Evolutionary conservation across 2,888 invertebrate genomes (phyloP), one percentile per base, ranked within the genome.

Genomic region (Chirona hameri): DNA sequence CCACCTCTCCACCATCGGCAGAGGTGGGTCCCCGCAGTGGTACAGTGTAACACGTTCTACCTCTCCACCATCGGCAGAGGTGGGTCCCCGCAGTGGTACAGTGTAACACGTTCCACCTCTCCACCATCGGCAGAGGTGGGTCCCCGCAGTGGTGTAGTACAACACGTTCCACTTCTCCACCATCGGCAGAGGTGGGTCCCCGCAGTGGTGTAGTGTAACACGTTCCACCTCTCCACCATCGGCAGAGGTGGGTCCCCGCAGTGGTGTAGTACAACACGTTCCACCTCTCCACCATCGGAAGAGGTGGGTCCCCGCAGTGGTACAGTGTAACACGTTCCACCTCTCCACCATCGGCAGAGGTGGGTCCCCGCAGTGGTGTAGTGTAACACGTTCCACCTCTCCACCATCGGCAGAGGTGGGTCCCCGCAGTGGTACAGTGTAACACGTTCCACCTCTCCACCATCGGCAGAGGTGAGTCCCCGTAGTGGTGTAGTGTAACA

Each of bases 151-250:
- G 24, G 10, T n/a, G 9, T n/a, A 60, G n/a, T 7, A n/a, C 9
- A n/a, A 72, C 31, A 72, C 72, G 18, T 72, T 72, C 18, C 31
- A 72, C 31, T 72, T 72, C 72, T 72, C 72, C 31, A 72, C 72
- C 29, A 72, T 72, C 1, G 31, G 31, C 72, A 29, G 72, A 31
- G 72, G 31, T 72, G 15, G 18, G 72, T 31, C 27, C 65, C n/a
- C 2, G 29, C 27, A 69, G 24, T 39, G 29, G n/a, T n/a, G n/a
- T n/a, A n/a, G n/a, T n/a, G n/a, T n/a, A n/a, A 72, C 31, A 72
- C 72, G 18, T 72, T 72, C 18, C 72, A 72, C 18, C 31, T 72
- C 72, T 72, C 72, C 18, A 72, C 72, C 29, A 72, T 72, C 14
- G 31, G 31, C 72, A 29, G 72, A 31, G 72, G 72, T 72, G 15